Base-by-base conservation (phyloP, 2,888 invertebrate genomes). In the Megalurothrips usitatus region DNA sequence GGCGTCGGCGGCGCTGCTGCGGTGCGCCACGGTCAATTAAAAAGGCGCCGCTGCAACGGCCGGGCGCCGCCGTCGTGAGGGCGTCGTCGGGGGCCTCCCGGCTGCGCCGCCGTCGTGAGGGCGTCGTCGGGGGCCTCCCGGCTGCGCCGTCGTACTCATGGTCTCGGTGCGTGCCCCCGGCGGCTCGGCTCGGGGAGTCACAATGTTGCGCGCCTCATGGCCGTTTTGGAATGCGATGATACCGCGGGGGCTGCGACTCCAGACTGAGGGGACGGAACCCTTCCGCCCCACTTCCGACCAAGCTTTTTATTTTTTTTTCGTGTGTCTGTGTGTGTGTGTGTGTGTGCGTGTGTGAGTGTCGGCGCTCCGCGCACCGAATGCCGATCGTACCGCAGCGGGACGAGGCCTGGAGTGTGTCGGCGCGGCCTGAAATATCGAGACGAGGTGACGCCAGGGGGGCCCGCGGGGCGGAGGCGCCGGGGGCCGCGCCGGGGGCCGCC, bases 1-100 rank as follows among this genome's bases (percentile, higher is more conserved):
- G 49, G 49, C n/a, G 23, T n/a, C 19, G 23, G 68, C n/a, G 23
- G 68, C 23, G 68, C 68, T 23, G 68, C 68, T 23, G 9, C 17
- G 58, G n/a, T 23, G n/a, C 68, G 68, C 68, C 23, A 68, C 68
- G 68, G 68, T 68, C 68, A 68, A 68, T 68, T 68, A 68, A 68
- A 68, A 68, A 68, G 23, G 68, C 68, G 68, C 8, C 68, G 68
- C 23, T 17, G 17, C 58, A 6, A 17, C 19, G 58, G 19, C 0
- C 58, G 58, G 58, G 58, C 58, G 58, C 14, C 52, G 52, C 9
- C 52, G 52, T 52, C 17, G 52, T 52, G 52, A 14, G 52, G 1
- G 52, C 52, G 52, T 8, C n/a, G n/a, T n/a, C 52, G 52, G 52
- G 19, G 4, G 52, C 52, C 12, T 2, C 10, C 6, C 52, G 14